Base-by-base conservation (phyloP, 2,797 vertebrate species). In the Pipistrellus kuhlii region DNA sequence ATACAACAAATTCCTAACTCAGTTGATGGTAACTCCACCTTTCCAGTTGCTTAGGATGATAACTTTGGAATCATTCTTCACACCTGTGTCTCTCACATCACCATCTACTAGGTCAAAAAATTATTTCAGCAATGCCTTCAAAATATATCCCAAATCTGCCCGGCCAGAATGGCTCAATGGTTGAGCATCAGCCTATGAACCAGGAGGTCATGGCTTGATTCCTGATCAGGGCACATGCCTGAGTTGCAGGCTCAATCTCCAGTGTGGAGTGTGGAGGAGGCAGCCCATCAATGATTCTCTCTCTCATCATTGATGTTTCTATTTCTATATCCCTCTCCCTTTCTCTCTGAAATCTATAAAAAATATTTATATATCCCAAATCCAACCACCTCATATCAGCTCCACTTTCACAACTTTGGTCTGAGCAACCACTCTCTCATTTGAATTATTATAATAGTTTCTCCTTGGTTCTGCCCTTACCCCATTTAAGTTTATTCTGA, bases 111-210 rank as follows among this genome's bases (percentile, higher is more conserved):
- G 64, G 46, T 86, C 30, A 82, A 73, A 90, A 87, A 68, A 23
- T 41, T 72, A 73, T 71, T 57, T 81, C 53, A 72, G 62, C 17
- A 86, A 4, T 82, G n/a, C 80, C 73, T 94, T 87, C 35, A 75
- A 81, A 66, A 68, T 66, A 46, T 71, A 41, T 81, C 0, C 10
- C 57, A 53, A 62, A 73, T 35, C 32, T 27, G 5, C 25, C 12
- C 2, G 12, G 57, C 57, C 57, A 30, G 57, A 59, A 59, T 59
- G 25, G 25, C 57, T 59, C 57, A 59, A 30, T 59, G 57, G 25
- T 59, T 59, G 57, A 59, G 57, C 4, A 1, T 59, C 25, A 59
- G 57, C 57, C 57, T 59, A 59, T 59, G 12, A 59, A 59, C 57
- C 57, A 59, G 25, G 12, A 59, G 25, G 57, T 27, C 12, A 59